Base-by-base conservation (phyloP, 2,797 vertebrate genomes). In the Chromis chromis region DNA sequence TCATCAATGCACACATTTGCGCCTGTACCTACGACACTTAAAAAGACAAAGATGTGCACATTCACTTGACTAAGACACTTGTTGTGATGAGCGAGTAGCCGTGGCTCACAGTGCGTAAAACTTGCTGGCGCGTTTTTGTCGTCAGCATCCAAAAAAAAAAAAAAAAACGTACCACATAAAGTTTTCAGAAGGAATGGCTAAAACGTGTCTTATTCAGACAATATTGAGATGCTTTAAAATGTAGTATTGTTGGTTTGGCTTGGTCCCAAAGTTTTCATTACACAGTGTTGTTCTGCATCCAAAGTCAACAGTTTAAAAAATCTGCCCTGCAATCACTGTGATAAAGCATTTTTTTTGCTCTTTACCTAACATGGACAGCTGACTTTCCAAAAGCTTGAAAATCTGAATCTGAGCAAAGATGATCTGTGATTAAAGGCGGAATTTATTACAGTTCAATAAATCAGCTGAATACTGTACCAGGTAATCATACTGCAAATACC, bases 41-140 rank as follows among this genome's bases (percentile, higher is more conserved):
- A 76, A 16, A 76, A 67, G 65, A 78, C 52, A 57, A 53, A 3
- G 2, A 62, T 19, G 61, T 74, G 70, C 65, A 78, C 55, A 28
- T 74, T 46, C 17, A 19, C 66, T 55, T 3, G 6, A 70, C 65
- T 73, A 69, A 82, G 65, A 86, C 74, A 62, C 61, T 74, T 74
- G 66, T 59, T 78, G 68, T 70, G 68, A 70, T 40, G 59, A 68
- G 71, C 21, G 39, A 52, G 50, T 2, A 40, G 63, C 54, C 42
- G 6, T 11, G 86, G 87, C 92, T 94, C 93, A 83, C 80, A 79
- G 88, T 88, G 50, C 9, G 39, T 48, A 13, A 74, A 85, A 74
- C 74, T 69, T 39, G 48, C 40, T 67, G 60, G 22, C 24, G 4
- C 17, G 17, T 66, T 76, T 59, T 1, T 64, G 62, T 57, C 24